A percentile compares a stretch with the other conserved stretches of the same genome.
Evolutionary conservation across 2,888 invertebrate genomes (phyloP).

Genomic region (Steromphala cineraria): DNA sequence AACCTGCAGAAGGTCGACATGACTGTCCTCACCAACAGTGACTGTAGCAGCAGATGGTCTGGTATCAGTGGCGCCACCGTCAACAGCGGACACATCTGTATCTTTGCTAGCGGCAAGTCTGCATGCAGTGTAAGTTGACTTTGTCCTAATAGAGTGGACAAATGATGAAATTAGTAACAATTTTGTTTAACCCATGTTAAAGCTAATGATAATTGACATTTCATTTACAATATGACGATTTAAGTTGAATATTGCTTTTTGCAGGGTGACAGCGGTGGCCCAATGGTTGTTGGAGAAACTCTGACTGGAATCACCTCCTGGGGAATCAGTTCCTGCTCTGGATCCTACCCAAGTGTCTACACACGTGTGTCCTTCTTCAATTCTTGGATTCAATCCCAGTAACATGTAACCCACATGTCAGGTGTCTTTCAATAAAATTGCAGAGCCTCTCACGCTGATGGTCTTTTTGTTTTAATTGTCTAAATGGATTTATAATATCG

Average conservation of each 20-base stretch:
- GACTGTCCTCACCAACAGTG: slow-evolving; percentile 33
- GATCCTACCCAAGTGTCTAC: slow-evolving; percentile 35
- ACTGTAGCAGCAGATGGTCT: slow-evolving; percentile 34
- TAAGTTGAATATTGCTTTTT: neutral
- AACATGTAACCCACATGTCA: neutral
- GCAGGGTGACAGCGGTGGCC: slow-evolving; percentile 39
- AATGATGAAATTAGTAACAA: too few relatives aligned
- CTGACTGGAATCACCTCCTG: slow-evolving; percentile 37
- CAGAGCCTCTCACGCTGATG: too few relatives aligned
- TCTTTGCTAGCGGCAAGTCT: slow-evolving; percentile 38
- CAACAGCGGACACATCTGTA: slow-evolving; percentile 42
- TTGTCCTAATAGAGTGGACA: too few relatives aligned
- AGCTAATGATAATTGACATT: neutral
- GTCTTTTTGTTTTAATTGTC: too few relatives aligned
- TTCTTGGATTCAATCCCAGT: slow-evolving; percentile 20
- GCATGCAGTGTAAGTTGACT: slow-evolving; percentile 40
- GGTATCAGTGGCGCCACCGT: slow-evolving; percentile 27
- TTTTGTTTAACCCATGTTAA: neutral
- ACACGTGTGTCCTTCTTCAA: slow-evolving; percentile 32
- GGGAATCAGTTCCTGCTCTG: slow-evolving; percentile 29
- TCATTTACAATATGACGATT: neutral
- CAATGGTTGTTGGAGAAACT: slow-evolving; percentile 20
- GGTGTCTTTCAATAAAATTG: too few relatives aligned
- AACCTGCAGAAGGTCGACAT: slow-evolving; percentile 39
- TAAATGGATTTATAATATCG: too few relatives aligned